These are phyloP conservation scores for Sarcophaga carnaria DNA, from an alignment of 2,888 invertebrate species.

Conservation along the genomic window DNA sequence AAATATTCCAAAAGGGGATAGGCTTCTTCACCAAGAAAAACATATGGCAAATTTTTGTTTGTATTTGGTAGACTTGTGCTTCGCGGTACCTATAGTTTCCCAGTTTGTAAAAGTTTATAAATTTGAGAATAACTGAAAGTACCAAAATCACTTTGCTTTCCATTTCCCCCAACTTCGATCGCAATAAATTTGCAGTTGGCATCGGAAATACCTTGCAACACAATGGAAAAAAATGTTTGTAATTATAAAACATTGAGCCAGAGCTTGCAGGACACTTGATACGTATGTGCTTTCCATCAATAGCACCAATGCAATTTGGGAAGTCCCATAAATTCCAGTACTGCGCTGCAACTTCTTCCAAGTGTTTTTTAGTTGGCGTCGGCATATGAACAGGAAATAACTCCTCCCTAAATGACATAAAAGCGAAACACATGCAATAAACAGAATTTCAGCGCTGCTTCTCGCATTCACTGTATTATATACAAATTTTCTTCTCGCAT, in stretches of 20 bases:
- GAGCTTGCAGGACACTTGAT: no score
- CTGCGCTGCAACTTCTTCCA: constrained; percentile 21
- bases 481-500: no score
- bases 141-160: constrained; percentile 45
- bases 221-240: no score
- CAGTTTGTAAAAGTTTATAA: constrained; percentile 35
- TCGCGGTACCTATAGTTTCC: constrained; percentile 26
- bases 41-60: constrained; percentile 27
- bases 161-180: constrained; percentile 55
- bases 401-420: no score
- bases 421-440: no score
- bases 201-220: constrained; percentile 56
- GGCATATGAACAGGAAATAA: constrained; percentile 48
- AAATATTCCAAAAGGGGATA: constrained; percentile 40
- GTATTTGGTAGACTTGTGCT: constrained; percentile 18
- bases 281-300: no score
- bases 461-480: no score
- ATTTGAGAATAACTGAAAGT: constrained; percentile 36
- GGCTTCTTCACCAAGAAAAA: no score
- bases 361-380: constrained; percentile 51
- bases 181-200: constrained; percentile 52
- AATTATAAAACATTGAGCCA: no score
- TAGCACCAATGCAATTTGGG: constrained; percentile 73
- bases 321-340: constrained; percentile 63
- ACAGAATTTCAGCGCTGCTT: no score